Evolutionary conservation across 2,888 invertebrate species (phyloP).

Genomic region (Drosophila neonasuta): DNA sequence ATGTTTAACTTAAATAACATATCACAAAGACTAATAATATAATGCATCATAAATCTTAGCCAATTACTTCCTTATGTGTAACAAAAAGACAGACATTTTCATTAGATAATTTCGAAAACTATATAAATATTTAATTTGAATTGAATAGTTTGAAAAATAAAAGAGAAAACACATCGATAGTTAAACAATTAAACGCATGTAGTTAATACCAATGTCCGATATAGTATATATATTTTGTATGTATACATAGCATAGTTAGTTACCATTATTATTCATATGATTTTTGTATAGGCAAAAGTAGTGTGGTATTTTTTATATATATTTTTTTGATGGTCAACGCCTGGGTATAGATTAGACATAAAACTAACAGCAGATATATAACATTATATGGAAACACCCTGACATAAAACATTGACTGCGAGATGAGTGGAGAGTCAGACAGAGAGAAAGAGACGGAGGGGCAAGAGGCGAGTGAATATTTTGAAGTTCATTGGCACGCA

Average conservation of each 20-base stretch:
- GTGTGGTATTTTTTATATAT: conserved; percentile 15
- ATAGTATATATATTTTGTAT: conserved; percentile 54
- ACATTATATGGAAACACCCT: conserved; percentile 21
- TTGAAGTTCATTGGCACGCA: conserved; percentile 40
- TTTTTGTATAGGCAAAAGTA: conserved; percentile 30
- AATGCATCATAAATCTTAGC: conserved; percentile 22
- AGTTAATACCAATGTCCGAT: conserved; percentile 67
- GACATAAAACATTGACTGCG: conserved; percentile 10
- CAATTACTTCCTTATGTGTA: conserved; percentile 8
- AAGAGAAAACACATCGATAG: conserved; percentile 67
- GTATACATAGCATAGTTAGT: conserved; percentile 52
- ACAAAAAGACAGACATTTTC: conserved; percentile 2
- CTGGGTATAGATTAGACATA: conserved; percentile 34
- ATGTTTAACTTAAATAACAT: conserved; percentile 14
- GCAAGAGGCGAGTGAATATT: not conserved
- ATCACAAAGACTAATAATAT: conserved; percentile 48
- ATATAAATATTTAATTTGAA: conserved; percentile 5
- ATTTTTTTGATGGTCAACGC: conserved; percentile 38
- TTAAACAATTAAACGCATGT: conserved; percentile 61
- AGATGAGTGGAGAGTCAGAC: conserved; percentile 1
- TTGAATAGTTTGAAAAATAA: conserved; percentile 34
- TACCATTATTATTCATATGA: conserved; percentile 38
- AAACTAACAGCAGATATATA: conserved; percentile 30
- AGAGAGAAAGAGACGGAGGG: conserved; percentile 1
- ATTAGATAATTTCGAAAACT: conserved; percentile 2